Conservation (phyloP, 2,888 invertebrate species). For the Drosophila longiperda region DNA sequence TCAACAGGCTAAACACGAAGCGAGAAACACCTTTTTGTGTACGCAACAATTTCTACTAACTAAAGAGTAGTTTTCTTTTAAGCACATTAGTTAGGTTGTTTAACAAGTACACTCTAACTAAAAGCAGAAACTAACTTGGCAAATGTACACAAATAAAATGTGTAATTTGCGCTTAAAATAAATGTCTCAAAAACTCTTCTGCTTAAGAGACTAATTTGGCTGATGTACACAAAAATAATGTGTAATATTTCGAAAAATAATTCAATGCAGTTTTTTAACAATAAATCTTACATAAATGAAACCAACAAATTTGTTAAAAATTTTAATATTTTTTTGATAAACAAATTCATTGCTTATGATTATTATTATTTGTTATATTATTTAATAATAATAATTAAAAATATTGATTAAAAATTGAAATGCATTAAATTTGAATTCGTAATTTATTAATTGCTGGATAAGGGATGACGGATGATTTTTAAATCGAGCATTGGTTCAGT, state of each 20-base stretch:
- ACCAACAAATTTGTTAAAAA: too few relatives aligned
- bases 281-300: neutral
- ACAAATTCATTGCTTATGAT: too few relatives aligned
- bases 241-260: too few relatives aligned
- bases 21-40: constrained; percentile 33
- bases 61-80: neutral
- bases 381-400: neutral
- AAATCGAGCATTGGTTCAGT: neutral
- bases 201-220: neutral
- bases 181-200: neutral
- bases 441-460: neutral
- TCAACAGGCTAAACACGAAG: constrained; percentile 47
- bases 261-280: neutral
- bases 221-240: neutral
- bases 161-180: neutral
- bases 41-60: constrained; percentile 17
- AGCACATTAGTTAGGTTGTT: constrained; percentile 19
- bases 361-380: too few relatives aligned
- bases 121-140: neutral
- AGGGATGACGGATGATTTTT: too few relatives aligned
- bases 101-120: neutral
- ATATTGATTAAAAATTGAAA: neutral
- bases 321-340: too few relatives aligned
- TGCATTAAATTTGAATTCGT: neutral
- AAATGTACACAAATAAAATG: neutral